A percentile compares a stretch with the other conserved stretches of the same genome.
These are phyloP conservation scores for Notodonta dromedarius DNA, from an alignment of 2,888 invertebrate genomes.

Conservation along the genomic window DNA sequence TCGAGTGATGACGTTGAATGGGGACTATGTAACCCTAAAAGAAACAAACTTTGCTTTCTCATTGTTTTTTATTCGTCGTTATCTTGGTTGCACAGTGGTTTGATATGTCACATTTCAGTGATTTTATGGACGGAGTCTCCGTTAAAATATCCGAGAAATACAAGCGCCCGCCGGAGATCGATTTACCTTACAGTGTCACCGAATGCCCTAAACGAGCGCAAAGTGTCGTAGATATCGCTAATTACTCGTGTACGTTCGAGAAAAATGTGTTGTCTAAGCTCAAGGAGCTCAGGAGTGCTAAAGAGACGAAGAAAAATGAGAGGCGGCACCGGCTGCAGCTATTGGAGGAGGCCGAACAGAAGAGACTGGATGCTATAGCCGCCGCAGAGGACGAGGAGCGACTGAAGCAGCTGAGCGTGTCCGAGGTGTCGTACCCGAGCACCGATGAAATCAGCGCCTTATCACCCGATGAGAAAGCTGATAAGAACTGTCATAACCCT, in stretches of 20 bases:
- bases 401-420: slow-evolving; percentile 82
- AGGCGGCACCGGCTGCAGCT: slow-evolving; percentile 85
- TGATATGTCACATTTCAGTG: slow-evolving; percentile 81
- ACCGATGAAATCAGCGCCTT: slow-evolving; percentile 84
- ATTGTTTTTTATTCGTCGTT: slow-evolving; percentile 65
- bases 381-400: slow-evolving; percentile 79
- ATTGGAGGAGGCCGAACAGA: slow-evolving; percentile 83
- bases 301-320: slow-evolving; percentile 85
- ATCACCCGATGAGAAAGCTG: slow-evolving; percentile 78
- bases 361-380: slow-evolving; percentile 79
- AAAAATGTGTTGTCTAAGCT: slow-evolving; percentile 88
- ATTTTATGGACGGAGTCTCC: slow-evolving; percentile 92
- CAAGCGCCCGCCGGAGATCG: slow-evolving; percentile 88
- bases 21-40: slow-evolving; percentile 78
- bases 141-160: slow-evolving; percentile 95
- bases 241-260: slow-evolving; percentile 89
- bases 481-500: slow-evolving; percentile 64
- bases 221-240: slow-evolving; percentile 63
- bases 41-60: slow-evolving; percentile 76
- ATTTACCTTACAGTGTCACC: slow-evolving; percentile 77
- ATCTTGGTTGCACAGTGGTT: slow-evolving; percentile 49
- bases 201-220: slow-evolving; percentile 69
- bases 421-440: slow-evolving; percentile 85
- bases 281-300: slow-evolving; percentile 87
- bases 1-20: slow-evolving; percentile 75